These are phyloP conservation scores for Pseudomugil tenellus DNA, from an alignment of 2,797 vertebrate genomes.

Conservation along the genomic window DNA sequence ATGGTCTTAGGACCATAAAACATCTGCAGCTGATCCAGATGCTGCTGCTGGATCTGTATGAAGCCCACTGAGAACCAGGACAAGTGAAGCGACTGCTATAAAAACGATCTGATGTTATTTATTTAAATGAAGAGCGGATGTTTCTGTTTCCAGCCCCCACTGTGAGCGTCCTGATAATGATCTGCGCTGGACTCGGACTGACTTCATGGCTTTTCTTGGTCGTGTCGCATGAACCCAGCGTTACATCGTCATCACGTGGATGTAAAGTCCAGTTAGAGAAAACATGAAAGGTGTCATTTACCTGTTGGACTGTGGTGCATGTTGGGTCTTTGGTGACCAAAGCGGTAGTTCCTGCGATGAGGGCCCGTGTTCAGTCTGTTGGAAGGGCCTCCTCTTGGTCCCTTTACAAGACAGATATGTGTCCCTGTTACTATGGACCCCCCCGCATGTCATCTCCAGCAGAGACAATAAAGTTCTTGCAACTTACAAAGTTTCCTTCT, in stretches of 20 bases:
- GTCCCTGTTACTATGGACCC: background rate
- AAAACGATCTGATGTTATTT: too few species aligned
- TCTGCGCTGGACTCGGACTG: too few species aligned
- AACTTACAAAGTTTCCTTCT: conserved; percentile 58
- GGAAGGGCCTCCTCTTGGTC: conserved; percentile 43
- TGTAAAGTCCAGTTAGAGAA: background rate
- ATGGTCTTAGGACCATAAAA: too few species aligned
- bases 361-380: conserved; percentile 28
- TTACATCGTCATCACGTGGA: background rate
- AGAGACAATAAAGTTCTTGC: background rate
- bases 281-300: conserved; percentile 8
- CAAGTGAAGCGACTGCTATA: too few species aligned
- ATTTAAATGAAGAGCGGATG: too few species aligned
- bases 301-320: conserved; percentile 44
- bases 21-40: too few species aligned
- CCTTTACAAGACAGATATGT: conserved; percentile 28
- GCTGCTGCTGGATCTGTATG: too few species aligned
- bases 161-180: background rate
- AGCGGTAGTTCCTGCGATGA: conserved; percentile 50
- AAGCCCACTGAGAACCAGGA: too few species aligned
- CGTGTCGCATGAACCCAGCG: too few species aligned
- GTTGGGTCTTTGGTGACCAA: conserved; percentile 45
- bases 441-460: fast-evolving
- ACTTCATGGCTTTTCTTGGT: too few species aligned
- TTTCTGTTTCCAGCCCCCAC: too few species aligned